A percentile compares a stretch with the other conserved stretches of the same genome.
These are phyloP conservation scores for Heliconius hewitsoni DNA, from an alignment of 1,140 invertebrate species.

Conservation along the genomic window DNA sequence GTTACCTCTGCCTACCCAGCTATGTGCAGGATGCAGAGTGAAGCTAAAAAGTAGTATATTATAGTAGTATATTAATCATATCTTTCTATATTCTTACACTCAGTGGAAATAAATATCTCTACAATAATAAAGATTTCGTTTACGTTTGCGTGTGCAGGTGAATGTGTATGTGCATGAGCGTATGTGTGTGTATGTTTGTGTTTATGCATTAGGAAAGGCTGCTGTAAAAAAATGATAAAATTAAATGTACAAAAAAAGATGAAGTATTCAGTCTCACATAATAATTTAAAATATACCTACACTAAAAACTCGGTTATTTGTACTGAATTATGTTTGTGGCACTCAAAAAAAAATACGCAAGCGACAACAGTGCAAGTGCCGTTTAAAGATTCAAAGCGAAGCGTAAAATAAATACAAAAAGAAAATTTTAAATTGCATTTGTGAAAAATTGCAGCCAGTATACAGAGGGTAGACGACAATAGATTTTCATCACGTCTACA, in stretches of 20 bases:
- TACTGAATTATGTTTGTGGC: neutral
- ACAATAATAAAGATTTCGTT: no score
- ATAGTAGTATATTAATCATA: neutral
- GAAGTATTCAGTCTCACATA: no score
- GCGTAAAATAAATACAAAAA: conserved; percentile 23
- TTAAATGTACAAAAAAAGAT: no score
- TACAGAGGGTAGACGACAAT: conserved; percentile 30
- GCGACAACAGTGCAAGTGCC: conserved; percentile 15
- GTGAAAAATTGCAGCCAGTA: conserved; percentile 34
- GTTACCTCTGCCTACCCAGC: no score
- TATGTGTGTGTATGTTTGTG: no score
- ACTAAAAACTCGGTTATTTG: neutral
- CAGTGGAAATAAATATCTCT: no score
- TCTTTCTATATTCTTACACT: no score
- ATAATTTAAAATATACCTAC: neutral
- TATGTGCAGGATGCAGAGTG: no score
- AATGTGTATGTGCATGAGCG: no score
- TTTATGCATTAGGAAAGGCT: no score
- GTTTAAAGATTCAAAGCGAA: conserved; percentile 29
- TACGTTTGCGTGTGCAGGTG: no score
- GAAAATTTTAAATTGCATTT: conserved; percentile 33
- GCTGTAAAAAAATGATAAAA: no score
- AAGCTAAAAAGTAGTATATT: neutral
- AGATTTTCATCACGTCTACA: conserved; percentile 34
- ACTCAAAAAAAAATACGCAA: neutral